phyloP scores from a whole-genome alignment of 2,113 vertebrate genomes.

The Gasterosteus nipponicus region DNA sequence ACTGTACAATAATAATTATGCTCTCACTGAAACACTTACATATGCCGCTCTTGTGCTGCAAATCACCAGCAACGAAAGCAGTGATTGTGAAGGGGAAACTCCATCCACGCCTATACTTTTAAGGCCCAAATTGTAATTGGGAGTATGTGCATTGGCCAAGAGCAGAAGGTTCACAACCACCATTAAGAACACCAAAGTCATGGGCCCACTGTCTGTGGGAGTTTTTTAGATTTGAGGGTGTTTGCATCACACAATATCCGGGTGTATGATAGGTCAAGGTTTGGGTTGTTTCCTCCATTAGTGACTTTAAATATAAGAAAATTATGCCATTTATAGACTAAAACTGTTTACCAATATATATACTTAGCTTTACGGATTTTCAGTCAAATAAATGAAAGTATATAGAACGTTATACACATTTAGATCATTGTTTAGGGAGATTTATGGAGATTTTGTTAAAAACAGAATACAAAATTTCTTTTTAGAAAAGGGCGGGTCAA shows the following conservation, averaged over 20 bases:
- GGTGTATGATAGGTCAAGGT: constrained; percentile 82
- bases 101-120: not conserved
- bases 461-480: not conserved
- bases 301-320: not conserved
- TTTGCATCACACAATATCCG: not conserved
- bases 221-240: not conserved
- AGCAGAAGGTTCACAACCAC: not conserved
- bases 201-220: not conserved
- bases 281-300: constrained; percentile 19
- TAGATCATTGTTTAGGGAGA: not conserved
- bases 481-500: not conserved
- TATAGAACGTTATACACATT: not conserved
- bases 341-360: no score
- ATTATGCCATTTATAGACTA: no score
- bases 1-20: not conserved
- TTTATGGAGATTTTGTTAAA: not conserved
- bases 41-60: not conserved
- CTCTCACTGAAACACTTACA: constrained; percentile 7
- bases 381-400: not conserved
- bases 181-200: not conserved
- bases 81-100: not conserved
- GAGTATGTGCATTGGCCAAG: not conserved
- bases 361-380: not conserved
- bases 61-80: not conserved
- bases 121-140: not conserved